Percentiles rank a stretch among this genome's conserved stretches.
phyloP scores from a whole-genome alignment of 2,888 invertebrate genomes.

The Drosophila meridionalis region DNA sequence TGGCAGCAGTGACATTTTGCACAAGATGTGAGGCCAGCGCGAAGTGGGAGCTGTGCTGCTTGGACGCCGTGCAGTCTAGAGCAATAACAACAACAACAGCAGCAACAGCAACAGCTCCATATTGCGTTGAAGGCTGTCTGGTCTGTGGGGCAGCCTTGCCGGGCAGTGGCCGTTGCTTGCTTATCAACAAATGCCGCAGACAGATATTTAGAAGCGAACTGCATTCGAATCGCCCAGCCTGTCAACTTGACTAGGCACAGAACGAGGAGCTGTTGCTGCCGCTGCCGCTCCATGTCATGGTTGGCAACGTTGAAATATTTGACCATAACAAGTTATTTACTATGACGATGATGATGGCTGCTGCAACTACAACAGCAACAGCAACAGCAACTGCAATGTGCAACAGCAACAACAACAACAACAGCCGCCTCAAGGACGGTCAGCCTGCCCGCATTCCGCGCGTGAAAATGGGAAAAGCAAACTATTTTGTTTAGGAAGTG shows the following conservation, averaged over 20 bases:
- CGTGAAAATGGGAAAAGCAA: constrained; percentile 64
- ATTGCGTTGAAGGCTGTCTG: constrained; percentile 55
- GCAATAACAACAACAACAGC: constrained; percentile 57
- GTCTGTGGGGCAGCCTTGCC: constrained; percentile 36
- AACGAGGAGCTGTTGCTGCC: constrained; percentile 2
- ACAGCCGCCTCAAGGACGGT: constrained; percentile 73
- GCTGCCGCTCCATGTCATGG: constrained; percentile 57
- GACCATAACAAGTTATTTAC: constrained; percentile 83
- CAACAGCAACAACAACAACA: background rate
- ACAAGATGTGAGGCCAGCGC: constrained; percentile 3
- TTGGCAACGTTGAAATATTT: constrained; percentile 71
- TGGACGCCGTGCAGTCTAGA: constrained; percentile 78
- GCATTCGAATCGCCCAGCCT: constrained; percentile 33
- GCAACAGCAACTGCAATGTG: constrained; percentile 27
- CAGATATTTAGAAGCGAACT: constrained; percentile 73
- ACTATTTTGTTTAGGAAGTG: constrained; percentile 77
- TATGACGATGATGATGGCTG: constrained; percentile 60
- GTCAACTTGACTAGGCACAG: constrained; percentile 41
- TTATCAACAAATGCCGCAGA: constrained; percentile 80
- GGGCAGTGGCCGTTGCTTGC: constrained; percentile 44
- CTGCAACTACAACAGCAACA: constrained; percentile 17
- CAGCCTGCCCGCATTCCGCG: constrained; percentile 63
- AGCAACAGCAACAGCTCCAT: constrained; percentile 49
- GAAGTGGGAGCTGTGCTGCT: constrained; percentile 27
- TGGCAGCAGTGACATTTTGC: constrained; percentile 54